Evolutionary conservation across 2,888 invertebrate genomes (phyloP), one percentile per base, ranked within the genome.

Genomic region (Dascillus cervinus): DNA sequence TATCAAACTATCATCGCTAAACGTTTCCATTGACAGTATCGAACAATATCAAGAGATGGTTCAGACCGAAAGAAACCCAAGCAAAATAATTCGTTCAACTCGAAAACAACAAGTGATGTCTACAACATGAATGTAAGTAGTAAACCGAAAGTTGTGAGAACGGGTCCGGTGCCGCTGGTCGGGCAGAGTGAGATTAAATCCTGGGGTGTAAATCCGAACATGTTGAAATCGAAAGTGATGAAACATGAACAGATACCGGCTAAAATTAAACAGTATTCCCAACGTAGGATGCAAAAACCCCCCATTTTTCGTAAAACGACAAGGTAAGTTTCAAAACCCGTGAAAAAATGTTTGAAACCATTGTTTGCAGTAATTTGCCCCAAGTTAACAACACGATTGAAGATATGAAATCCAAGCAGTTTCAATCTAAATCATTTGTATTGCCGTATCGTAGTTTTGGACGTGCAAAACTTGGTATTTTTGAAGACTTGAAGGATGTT

Each of bases 361-460:
- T 26, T 13, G 14, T 28, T 35, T 43, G 13, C 14, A 42, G 45
- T 13, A 37, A 45, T 21, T 22, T 47, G n/a, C 41, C 45, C 5
- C 34, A 34, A 22, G 27, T 26, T 8, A 29, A 25, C 22, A 22
- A 14, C n/a, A 26, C 22, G 10, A 6, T 22, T 8, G 24, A 26
- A 11, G 25, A 11, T 22, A 6, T 15, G 11, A 30, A 23, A 19
- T 14, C 25, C 5, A 23, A 36, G 13, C 29, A 38, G 1, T 43
- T 37, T 29, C 37, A 43, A 24, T 47, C 47, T 20, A 47, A 45
- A 33, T 47, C 47, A 3, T 43, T 43, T 22, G 40, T 41, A 9
- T 9, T 43, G 23, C 41, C 46, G 15, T n/a, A n/a, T n/a, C n/a
- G n/a, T n/a, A n/a, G n/a, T n/a, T n/a, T n/a, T n/a, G n/a, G n/a